Evolutionary conservation across 2,113 vertebrate species (phyloP).

Genomic region (Mastomys natalensis): DNA sequence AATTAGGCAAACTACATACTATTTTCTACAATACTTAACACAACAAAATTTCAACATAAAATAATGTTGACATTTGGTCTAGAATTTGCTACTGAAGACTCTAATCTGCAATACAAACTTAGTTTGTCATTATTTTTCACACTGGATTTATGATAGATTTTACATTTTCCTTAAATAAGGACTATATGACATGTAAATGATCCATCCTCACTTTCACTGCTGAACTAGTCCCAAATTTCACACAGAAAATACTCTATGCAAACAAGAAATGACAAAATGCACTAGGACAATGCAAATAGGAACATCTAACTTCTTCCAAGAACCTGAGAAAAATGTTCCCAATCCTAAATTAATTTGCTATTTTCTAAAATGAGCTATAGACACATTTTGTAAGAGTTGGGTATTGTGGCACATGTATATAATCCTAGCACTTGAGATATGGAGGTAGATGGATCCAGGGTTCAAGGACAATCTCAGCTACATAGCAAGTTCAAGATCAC

Average conservation of each 20-base stretch:
- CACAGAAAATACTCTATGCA: not conserved
- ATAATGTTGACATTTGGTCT: not conserved
- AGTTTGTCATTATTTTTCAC: constrained; percentile 27
- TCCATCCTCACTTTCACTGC: not conserved
- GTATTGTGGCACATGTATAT: not conserved
- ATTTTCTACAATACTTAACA: not conserved
- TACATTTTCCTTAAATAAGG: not conserved
- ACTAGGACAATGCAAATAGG: constrained; percentile 21
- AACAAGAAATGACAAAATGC: not conserved
- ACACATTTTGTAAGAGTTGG: not conserved
- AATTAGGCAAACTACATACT: not conserved
- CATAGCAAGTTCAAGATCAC: not conserved
- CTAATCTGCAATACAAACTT: constrained; percentile 12
- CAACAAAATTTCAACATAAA: constrained; percentile 47
- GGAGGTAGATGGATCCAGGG: not conserved
- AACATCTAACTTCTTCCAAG: constrained; percentile 34
- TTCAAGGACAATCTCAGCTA: not conserved
- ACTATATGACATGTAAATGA: not conserved
- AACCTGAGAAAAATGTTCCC: constrained; percentile 10
- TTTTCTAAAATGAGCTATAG: not conserved
- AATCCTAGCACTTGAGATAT: not conserved
- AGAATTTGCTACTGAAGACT: not conserved
- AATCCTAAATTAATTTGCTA: constrained; percentile 33
- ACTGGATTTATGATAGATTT: not conserved
- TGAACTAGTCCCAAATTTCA: not conserved